These are phyloP conservation scores for Timema podura DNA, from an alignment of 2,888 invertebrate species.

Conservation along the genomic window DNA sequence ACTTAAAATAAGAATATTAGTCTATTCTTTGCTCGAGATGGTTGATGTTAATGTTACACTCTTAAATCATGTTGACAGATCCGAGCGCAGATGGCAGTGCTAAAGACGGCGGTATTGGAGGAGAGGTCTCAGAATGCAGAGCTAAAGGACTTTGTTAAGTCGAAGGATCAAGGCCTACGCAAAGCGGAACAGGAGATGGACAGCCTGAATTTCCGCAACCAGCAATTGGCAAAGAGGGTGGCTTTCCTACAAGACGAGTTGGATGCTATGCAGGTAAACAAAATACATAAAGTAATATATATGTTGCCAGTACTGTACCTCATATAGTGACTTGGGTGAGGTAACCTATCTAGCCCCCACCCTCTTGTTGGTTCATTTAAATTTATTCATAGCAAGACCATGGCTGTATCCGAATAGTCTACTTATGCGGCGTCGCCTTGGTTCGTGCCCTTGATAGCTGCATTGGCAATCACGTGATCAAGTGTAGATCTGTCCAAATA, in stretches of 20 bases:
- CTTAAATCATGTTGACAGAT: conserved; percentile 57
- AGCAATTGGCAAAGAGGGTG: conserved; percentile 87
- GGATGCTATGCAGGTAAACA: conserved; percentile 54
- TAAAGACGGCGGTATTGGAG: conserved; percentile 89
- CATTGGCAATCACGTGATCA: no score
- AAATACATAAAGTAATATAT: not conserved
- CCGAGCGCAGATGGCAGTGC: conserved; percentile 83
- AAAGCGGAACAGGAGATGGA: conserved; percentile 91
- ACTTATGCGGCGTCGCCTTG: no score
- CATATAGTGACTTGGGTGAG: not conserved
- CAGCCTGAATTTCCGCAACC: conserved; percentile 86
- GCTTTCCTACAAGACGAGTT: conserved; percentile 89
- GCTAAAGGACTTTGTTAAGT: conserved; percentile 72
- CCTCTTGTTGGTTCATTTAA: not conserved
- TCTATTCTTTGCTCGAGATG: not conserved
- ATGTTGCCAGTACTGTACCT: no score
- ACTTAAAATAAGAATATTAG: not conserved
- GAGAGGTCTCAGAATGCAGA: conserved; percentile 78
- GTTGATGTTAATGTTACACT: not conserved
- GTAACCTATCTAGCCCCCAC: not conserved
- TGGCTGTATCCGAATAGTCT: no score
- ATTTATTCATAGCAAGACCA: no score
- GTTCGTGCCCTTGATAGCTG: no score
- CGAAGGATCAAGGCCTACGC: conserved; percentile 76
- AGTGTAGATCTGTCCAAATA: no score